A percentile compares a stretch with the other conserved stretches of the same genome.
Evolutionary conservation across 1,140 invertebrate genomes (phyloP).

Genomic region (Habropoda laboriosa): DNA sequence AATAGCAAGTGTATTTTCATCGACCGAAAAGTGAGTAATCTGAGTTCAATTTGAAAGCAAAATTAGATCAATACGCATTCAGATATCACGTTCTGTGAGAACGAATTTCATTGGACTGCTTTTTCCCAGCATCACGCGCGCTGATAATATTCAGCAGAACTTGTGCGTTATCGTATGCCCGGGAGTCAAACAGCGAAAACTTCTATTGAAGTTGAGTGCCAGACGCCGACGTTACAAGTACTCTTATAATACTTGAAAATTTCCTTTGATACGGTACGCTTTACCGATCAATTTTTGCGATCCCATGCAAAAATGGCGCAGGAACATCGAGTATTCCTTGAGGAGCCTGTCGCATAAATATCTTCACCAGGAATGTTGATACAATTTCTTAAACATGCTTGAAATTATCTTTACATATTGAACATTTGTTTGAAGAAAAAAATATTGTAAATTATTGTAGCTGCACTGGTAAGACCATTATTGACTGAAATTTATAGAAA

Average conservation of each 20-base stretch:
- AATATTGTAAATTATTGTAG: too few species aligned
- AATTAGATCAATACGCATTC: too few species aligned
- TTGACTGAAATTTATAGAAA: too few species aligned
- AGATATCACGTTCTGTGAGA: too few species aligned
- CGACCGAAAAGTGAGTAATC: too few species aligned
- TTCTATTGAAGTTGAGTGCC: background rate
- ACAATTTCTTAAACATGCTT: too few species aligned
- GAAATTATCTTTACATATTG: too few species aligned
- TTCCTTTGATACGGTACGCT: background rate
- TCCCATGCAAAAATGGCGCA: background rate
- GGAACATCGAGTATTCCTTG: background rate
- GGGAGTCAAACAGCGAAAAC: background rate
- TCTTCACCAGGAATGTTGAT: too few species aligned
- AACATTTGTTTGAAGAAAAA: too few species aligned
- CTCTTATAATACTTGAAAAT: constrained; percentile 13
- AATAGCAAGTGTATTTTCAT: too few species aligned
- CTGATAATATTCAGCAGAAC: background rate
- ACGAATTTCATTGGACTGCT: background rate
- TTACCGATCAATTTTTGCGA: background rate
- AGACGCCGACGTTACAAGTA: background rate
- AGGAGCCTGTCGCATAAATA: background rate
- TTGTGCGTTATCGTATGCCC: background rate
- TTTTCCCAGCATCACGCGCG: background rate
- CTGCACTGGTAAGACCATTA: too few species aligned
- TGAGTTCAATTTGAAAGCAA: too few species aligned